Conservation (phyloP, 2,113 vertebrate genomes). For the Gallinago paraguaiae region DNA sequence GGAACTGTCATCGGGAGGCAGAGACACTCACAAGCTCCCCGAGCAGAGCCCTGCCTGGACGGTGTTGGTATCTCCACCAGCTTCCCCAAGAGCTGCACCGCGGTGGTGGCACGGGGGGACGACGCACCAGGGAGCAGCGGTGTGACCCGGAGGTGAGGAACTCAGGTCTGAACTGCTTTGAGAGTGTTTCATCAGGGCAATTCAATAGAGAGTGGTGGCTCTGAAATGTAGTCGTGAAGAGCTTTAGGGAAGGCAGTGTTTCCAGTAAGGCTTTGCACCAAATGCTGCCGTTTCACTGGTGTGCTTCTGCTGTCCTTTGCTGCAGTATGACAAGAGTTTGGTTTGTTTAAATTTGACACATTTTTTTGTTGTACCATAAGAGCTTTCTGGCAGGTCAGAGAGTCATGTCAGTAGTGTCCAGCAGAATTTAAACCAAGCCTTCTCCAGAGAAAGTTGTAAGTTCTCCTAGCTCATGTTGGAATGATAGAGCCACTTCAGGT, state of each 20-base stretch:
- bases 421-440: background rate
- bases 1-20: background rate
- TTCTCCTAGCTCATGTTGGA: background rate
- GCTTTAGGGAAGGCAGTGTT: background rate
- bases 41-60: background rate
- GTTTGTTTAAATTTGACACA: background rate
- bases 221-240: background rate
- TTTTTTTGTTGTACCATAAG: background rate
- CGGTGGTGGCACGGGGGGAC: accelerated
- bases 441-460: background rate
- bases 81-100: background rate
- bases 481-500: background rate
- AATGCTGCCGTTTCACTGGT: background rate
- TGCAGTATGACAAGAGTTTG: background rate
- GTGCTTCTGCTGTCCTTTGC: background rate
- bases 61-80: accelerated
- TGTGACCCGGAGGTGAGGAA: background rate
- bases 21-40: background rate
- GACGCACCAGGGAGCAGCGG: background rate
- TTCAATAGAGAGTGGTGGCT: background rate
- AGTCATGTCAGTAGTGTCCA: background rate
- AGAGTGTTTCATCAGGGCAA: background rate
- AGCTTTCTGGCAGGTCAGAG: background rate
- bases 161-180: background rate
- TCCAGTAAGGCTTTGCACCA: background rate